Conservation (phyloP, 2,113 vertebrate genomes). For the Rhodinocichla rosea region DNA sequence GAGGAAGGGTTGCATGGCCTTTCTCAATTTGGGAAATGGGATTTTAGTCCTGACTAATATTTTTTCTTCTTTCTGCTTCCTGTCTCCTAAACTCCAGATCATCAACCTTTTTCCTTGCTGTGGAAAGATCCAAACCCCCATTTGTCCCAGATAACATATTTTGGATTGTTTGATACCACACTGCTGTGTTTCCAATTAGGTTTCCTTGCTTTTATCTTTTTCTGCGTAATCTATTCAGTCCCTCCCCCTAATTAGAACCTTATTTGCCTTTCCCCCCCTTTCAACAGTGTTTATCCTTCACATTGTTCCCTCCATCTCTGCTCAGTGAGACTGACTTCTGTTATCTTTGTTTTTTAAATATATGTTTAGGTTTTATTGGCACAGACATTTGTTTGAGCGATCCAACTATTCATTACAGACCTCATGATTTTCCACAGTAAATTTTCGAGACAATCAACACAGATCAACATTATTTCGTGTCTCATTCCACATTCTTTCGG, state of each 20-base stretch:
- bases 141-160: conserved; percentile 37
- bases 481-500: conserved; percentile 42
- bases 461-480: conserved; percentile 30
- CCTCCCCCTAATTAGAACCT: conserved; percentile 70
- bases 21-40: neutral
- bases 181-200: conserved; percentile 66
- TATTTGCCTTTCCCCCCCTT: conserved; percentile 33
- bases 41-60: neutral
- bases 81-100: conserved; percentile 19
- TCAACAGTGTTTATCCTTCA: conserved; percentile 40
- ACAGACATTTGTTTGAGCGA: neutral
- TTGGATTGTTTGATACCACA: conserved; percentile 10
- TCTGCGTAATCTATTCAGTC: conserved; percentile 44
- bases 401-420: conserved; percentile 63
- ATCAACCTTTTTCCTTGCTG: conserved; percentile 23
- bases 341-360: conserved; percentile 66
- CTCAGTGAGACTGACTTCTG: conserved; percentile 48
- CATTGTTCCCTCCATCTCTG: conserved; percentile 45
- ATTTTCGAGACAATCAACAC: conserved; percentile 66
- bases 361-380: conserved; percentile 65
- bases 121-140: neutral
- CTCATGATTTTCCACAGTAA: conserved; percentile 62
- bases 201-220: conserved; percentile 56
- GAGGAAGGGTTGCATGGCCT: neutral
- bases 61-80: neutral